Evolutionary conservation across 2,797 vertebrate species (phyloP).

Genomic region (Valencia hispanica): DNA sequence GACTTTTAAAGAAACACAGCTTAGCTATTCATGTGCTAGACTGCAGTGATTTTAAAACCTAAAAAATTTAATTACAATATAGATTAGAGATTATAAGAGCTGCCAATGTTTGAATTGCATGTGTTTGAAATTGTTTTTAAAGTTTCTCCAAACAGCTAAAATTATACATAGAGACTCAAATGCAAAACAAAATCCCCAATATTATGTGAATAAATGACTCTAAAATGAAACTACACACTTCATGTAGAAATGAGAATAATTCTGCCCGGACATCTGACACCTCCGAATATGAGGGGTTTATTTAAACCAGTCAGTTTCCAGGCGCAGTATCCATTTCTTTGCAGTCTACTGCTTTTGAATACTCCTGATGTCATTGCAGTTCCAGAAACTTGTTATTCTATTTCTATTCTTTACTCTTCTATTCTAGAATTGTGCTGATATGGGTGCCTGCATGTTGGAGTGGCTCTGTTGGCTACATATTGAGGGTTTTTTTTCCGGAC

Average conservation of each 20-base stretch:
- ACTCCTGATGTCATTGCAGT: neutral
- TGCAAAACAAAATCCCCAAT: neutral
- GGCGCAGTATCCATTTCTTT: neutral
- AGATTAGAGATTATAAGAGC: neutral
- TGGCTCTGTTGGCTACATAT: too few relatives aligned
- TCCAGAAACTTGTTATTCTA: too few relatives aligned
- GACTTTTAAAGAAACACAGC: neutral
- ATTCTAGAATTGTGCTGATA: too few relatives aligned
- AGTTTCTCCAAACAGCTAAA: neutral
- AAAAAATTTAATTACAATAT: neutral
- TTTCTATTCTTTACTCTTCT: too few relatives aligned
- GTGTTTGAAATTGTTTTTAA: neutral
- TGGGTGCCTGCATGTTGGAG: too few relatives aligned
- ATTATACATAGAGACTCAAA: neutral
- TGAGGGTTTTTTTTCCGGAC: too few relatives aligned
- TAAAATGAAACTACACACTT: neutral
- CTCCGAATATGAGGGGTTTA: neutral
- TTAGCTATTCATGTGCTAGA: too few relatives aligned
- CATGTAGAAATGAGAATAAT: neutral
- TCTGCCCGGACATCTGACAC: neutral
- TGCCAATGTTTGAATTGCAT: neutral
- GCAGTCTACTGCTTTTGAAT: neutral
- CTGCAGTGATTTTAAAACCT: neutral
- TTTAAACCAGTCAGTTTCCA: neutral
- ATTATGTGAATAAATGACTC: neutral